These are phyloP conservation scores for Parascotia fuliginaria DNA, from an alignment of 2,888 invertebrate genomes.

Conservation along the genomic window DNA sequence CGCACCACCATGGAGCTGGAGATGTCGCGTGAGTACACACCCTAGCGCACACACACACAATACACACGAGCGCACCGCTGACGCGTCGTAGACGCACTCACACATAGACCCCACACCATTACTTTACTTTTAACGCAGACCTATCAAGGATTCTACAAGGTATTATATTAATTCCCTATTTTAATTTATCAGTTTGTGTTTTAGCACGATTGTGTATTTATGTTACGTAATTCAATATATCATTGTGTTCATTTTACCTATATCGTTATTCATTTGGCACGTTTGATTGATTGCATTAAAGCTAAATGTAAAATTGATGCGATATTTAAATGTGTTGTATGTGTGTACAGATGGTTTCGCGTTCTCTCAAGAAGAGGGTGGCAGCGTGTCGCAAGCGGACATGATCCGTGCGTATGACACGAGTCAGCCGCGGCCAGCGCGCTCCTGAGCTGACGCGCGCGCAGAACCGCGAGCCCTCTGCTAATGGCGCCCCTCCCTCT, in stretches of 20 bases:
- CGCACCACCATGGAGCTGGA: constrained; percentile 95
- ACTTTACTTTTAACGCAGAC: constrained; percentile 32
- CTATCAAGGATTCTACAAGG: constrained; percentile 35
- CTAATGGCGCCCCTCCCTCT: neutral
- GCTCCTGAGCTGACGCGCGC: constrained; percentile 82
- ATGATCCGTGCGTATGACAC: constrained; percentile 98
- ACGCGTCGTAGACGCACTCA: constrained; percentile 54
- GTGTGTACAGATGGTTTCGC: constrained; percentile 95
- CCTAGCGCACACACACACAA: constrained; percentile 19
- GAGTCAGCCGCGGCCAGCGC: constrained; percentile 93
- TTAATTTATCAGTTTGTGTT: constrained; percentile 33
- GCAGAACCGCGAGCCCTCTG: constrained; percentile 14
- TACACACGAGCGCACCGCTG: constrained; percentile 48
- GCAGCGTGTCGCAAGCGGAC: constrained; percentile 96
- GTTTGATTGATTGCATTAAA: constrained; percentile 4
- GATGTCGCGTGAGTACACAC: constrained; percentile 94
- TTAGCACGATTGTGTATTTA: constrained; percentile 26
- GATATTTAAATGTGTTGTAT: constrained; percentile 14
- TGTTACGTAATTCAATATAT: constrained; percentile 29
- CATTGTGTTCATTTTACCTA: constrained; percentile 32
- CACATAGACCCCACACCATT: constrained; percentile 43
- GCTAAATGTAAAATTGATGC: constrained; percentile 5
- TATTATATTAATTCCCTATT: constrained; percentile 23
- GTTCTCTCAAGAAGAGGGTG: constrained; percentile 99
- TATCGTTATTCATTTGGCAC: constrained; percentile 26